Evolutionary conservation across 1,140 invertebrate genomes (phyloP).

Genomic region (Lasioglossum baleicum): DNA sequence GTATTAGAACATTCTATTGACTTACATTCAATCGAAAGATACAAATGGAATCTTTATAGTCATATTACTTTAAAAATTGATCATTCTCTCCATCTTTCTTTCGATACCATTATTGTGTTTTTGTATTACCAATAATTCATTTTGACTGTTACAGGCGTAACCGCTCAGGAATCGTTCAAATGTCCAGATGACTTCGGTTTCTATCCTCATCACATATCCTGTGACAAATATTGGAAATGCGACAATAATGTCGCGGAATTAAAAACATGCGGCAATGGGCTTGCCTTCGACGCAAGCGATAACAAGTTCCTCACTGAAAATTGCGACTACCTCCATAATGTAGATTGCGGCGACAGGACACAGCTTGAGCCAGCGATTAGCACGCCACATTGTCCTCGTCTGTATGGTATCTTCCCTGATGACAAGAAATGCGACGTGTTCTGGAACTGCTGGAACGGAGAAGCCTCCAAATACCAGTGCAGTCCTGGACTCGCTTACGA

Average conservation of each 20-base stretch:
- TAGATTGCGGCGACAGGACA: constrained; percentile 94
- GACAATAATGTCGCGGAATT: constrained; percentile 93
- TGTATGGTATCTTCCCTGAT: constrained; percentile 96
- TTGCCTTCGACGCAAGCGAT: constrained; percentile 94
- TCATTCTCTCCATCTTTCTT: too few species aligned
- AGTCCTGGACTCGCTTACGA: constrained; percentile 96
- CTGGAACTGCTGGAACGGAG: constrained; percentile 98
- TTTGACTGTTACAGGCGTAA: constrained; percentile 83
- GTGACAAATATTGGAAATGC: constrained; percentile 98
- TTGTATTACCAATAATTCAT: too few species aligned
- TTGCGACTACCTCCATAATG: constrained; percentile 96
- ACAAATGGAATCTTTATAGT: too few species aligned
- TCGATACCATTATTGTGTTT: too few species aligned
- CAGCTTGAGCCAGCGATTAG: constrained; percentile 92
- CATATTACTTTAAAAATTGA: too few species aligned
- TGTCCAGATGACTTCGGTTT: constrained; percentile 97
- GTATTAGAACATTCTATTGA: too few species aligned
- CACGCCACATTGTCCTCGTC: constrained; percentile 90
- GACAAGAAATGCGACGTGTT: constrained; percentile 94
- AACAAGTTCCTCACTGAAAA: constrained; percentile 94
- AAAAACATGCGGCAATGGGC: constrained; percentile 95
- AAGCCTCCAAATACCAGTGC: constrained; percentile 95
- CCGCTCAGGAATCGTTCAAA: constrained; percentile 90
- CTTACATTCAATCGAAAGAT: too few species aligned
- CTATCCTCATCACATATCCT: constrained; percentile 92